These are phyloP conservation scores for Anguilla rostrata DNA, from an alignment of 2,113 vertebrate genomes.

Conservation along the genomic window DNA sequence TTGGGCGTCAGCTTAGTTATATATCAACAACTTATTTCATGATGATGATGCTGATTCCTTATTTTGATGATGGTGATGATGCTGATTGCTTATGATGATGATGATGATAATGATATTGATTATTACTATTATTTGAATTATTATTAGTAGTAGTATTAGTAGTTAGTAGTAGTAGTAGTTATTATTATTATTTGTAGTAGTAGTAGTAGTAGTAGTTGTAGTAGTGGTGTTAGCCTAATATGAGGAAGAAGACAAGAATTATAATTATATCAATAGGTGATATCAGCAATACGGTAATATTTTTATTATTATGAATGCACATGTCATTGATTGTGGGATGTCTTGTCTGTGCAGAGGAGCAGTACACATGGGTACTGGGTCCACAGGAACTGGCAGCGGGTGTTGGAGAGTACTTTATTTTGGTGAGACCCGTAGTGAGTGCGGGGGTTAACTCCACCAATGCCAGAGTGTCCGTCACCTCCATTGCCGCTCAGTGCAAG, in stretches of 20 bases:
- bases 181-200: too few relatives aligned
- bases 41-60: background rate
- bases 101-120: too few relatives aligned
- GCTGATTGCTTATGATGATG: background rate
- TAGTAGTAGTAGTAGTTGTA: background rate
- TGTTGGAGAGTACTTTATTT: slow-evolving; percentile 79
- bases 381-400: slow-evolving; percentile 72
- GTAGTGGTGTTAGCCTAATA: background rate
- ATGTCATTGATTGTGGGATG: slow-evolving; percentile 3
- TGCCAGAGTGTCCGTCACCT: slow-evolving; percentile 70
- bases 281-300: background rate
- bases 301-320: background rate
- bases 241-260: background rate
- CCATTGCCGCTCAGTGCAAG: slow-evolving; percentile 82
- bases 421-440: slow-evolving; percentile 69
- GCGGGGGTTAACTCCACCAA: slow-evolving; percentile 66
- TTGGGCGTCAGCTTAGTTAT: background rate
- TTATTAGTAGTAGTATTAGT: too few relatives aligned
- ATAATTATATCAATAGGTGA: background rate
- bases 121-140: too few relatives aligned
- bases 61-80: background rate
- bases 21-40: background rate
- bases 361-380: slow-evolving; percentile 82
- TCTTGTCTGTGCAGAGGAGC: slow-evolving; percentile 65
- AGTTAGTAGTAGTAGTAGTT: too few relatives aligned